These are phyloP conservation scores for Halcyon chelicuti DNA, from an alignment of 2,797 vertebrate species.

Conservation along the genomic window DNA sequence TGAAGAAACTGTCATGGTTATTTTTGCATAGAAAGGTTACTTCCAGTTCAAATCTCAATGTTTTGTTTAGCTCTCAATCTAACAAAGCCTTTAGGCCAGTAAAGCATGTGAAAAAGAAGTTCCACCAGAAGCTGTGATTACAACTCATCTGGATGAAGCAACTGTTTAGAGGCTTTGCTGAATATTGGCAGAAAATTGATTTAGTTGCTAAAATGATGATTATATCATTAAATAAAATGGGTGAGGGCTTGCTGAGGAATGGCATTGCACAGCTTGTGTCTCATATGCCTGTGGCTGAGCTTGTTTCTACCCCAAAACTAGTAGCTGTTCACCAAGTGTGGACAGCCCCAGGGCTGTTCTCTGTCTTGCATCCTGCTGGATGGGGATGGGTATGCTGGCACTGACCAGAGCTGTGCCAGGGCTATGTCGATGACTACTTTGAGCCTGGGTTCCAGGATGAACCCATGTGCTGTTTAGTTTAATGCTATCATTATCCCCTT, in stretches of 20 bases:
- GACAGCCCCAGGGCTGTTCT: not conserved
- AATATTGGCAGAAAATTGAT: not conserved
- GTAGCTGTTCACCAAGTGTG: not conserved
- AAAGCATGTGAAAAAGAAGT: not conserved
- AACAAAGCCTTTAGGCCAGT: not conserved
- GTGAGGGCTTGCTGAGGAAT: not conserved
- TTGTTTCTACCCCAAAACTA: not conserved
- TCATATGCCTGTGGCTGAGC: not conserved
- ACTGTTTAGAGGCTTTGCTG: not conserved
- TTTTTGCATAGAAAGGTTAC: not conserved
- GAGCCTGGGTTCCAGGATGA: not conserved
- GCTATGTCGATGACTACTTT: rapidly evolving
- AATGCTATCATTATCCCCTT: not conserved
- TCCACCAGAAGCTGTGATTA: not conserved
- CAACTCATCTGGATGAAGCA: not conserved
- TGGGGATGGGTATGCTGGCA: rapidly evolving
- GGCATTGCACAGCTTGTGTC: not conserved
- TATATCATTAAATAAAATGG: not conserved
- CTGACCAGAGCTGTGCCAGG: not conserved
- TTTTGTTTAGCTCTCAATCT: not conserved
- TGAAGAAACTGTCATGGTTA: not conserved
- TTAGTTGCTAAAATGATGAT: not conserved
- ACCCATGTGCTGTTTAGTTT: rapidly evolving
- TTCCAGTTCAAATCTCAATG: not conserved
- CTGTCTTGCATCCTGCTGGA: rapidly evolving